Evolutionary conservation across 1,140 invertebrate species (phyloP), one percentile per base, ranked within the genome.

Genomic region (Grapholita molesta): DNA sequence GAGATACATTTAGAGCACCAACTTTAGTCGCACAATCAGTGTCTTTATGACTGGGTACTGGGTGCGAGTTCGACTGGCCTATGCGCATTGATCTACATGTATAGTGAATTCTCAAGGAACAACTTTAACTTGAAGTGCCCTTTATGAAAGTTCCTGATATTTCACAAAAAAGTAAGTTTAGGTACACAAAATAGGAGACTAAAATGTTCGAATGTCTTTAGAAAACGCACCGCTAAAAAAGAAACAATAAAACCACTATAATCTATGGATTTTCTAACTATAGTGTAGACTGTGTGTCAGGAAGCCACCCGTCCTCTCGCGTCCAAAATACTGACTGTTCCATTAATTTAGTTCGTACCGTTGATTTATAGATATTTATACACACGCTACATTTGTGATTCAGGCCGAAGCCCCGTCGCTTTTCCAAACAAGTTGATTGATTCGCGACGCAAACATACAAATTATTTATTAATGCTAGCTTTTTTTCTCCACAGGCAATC

Each of bases 361-460:
- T 33, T 33, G 2, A 33, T 33, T 0, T 11, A 11, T 33, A 33
- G 0, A 0, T 33, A 33, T 11, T 7, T 48, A 18, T 11, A 3
- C 18, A 21, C 0, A 18, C 15, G 12, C 42, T 6, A 21, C n/a
- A 21, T 21, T 21, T 48, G 18, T 18, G 42, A 48, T 48, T 30
- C 24, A n/a, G 55, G 7, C 55, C 4, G 24, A 61, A 28, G 24
- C 24, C 24, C 25, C 55, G 3, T 11, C 2, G 8, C 53, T 61
- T 28, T 6, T 28, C 55, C 55, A 61, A 61, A 61, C 55, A 61
- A 61, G 15, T 28, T 61, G 55, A 32, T 61, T 61, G 55, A 61
- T 32, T 61, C 25, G 28, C 24, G 7, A 25, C 24, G 18, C 24
- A 30, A 28, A 61, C 55, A 61, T 30, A 15, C 12, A 32, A 61